A percentile compares a stretch with the other conserved stretches of the same genome.
Conservation (phyloP, 2,113 vertebrate genomes). For the Sorex araneus region DNA sequence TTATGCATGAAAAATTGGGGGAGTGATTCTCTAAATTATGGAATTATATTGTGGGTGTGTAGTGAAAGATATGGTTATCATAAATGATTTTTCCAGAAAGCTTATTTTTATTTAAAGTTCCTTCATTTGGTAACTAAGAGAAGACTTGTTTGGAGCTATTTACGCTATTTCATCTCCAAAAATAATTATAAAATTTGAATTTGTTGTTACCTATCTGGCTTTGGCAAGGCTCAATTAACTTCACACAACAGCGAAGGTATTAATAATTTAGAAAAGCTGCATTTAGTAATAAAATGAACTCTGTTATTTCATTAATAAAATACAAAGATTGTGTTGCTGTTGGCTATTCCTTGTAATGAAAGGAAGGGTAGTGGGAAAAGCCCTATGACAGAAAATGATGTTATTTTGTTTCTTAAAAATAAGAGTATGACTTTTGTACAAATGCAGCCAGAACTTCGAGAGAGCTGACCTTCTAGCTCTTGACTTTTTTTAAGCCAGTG, state of each 20-base stretch:
- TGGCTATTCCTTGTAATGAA: conserved; percentile 78
- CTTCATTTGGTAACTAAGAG: conserved; percentile 57
- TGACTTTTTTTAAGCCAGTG: not conserved
- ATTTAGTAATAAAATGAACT: conserved; percentile 75
- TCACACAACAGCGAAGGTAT: conserved; percentile 69
- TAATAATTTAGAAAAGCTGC: conserved; percentile 79
- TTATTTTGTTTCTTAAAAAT: conserved; percentile 63
- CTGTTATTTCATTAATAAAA: conserved; percentile 77
- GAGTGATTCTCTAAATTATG: conserved; percentile 44
- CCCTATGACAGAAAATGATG: conserved; percentile 45
- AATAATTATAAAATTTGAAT: conserved; percentile 69
- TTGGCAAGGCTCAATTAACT: conserved; percentile 69
- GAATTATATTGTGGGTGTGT: conserved; percentile 50
- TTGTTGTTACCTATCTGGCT: conserved; percentile 72
- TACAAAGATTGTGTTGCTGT: conserved; percentile 73
- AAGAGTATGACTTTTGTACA: not conserved
- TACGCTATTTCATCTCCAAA: conserved; percentile 68
- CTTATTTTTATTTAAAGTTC: conserved; percentile 41
- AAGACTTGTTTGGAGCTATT: conserved; percentile 59
- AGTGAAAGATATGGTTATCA: not conserved
- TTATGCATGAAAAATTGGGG: conserved; percentile 31
- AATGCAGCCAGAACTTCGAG: not conserved
- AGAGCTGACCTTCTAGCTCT: not conserved
- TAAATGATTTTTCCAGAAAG: conserved; percentile 63
- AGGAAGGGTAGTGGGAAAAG: conserved; percentile 65